Percentiles rank a stretch among this genome's conserved stretches.
phyloP scores from a whole-genome alignment of 1,140 invertebrate genomes.

The Drosophila pectinifera region DNA sequence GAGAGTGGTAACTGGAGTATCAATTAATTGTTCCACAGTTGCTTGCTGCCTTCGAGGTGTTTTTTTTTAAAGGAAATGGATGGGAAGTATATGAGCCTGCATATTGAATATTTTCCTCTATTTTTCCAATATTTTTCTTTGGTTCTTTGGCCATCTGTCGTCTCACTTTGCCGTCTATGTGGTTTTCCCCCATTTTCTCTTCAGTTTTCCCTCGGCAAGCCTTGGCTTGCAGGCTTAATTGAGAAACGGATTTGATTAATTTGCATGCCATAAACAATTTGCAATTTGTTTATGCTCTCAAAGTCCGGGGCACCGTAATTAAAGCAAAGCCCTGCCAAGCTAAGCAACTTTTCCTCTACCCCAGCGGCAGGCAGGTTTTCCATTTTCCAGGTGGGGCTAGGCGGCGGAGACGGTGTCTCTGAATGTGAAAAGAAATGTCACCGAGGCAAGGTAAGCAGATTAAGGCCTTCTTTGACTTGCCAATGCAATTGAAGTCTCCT shows the following conservation, averaged over 20 bases:
- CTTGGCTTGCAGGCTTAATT: conserved; percentile 62
- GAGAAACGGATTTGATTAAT: conserved; percentile 80
- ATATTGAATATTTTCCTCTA: neutral
- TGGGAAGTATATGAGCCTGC: too few species aligned
- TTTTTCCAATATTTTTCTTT: conserved; percentile 5
- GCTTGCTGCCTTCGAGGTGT: neutral
- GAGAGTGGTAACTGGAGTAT: neutral
- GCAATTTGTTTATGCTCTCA: conserved; percentile 81
- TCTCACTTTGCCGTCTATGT: conserved; percentile 8
- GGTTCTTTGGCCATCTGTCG: conserved; percentile 6
- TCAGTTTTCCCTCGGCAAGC: conserved; percentile 3
- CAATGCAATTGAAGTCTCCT: conserved; percentile 62
- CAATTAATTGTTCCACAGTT: neutral
- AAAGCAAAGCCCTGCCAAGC: conserved; percentile 72
- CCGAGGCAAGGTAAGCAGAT: conserved; percentile 78
- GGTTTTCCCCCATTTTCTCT: neutral
- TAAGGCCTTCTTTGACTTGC: conserved; percentile 78
- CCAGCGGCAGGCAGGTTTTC: conserved; percentile 17
- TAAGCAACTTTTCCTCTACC: conserved; percentile 38
- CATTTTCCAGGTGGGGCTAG: conserved; percentile 1
- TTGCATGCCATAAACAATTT: conserved; percentile 81
- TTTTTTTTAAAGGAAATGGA: neutral
- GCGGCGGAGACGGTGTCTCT: neutral
- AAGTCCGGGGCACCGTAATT: conserved; percentile 67
- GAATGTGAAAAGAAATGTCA: conserved; percentile 49